A percentile compares a stretch with the other conserved stretches of the same genome.
Conservation (phyloP, 2,888 invertebrate genomes). For the Ennomos erosarius region DNA sequence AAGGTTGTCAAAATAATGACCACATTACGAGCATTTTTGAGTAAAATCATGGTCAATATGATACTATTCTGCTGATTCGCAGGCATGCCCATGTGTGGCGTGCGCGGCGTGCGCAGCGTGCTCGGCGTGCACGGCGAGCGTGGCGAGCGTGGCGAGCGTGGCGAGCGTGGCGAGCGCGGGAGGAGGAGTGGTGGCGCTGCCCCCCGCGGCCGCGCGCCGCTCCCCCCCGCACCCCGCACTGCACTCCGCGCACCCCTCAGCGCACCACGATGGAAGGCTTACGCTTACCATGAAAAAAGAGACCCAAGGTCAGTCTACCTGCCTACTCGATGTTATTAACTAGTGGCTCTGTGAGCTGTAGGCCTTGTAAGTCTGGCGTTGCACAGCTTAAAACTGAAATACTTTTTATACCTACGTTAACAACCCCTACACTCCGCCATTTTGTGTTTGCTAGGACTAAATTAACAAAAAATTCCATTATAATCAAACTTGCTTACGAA, state of each 20-base stretch:
- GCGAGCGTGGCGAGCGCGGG: constrained; percentile 41
- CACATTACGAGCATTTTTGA: too few relatives aligned
- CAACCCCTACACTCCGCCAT: too few relatives aligned
- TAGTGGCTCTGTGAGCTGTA: too few relatives aligned
- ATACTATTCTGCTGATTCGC: background rate
- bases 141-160: constrained; percentile 48
- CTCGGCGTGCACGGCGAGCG: constrained; percentile 31
- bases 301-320: constrained; percentile 58
- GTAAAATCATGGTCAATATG: too few relatives aligned
- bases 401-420: too few relatives aligned
- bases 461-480: too few relatives aligned
- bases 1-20: too few relatives aligned
- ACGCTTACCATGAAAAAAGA: constrained; percentile 73
- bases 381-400: too few relatives aligned
- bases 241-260: constrained; percentile 7
- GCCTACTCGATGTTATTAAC: too few relatives aligned
- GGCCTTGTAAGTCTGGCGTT: too few relatives aligned
- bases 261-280: constrained; percentile 35
- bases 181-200: constrained; percentile 25
- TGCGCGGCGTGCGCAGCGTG: constrained; percentile 46
- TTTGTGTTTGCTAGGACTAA: too few relatives aligned
- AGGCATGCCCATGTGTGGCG: constrained; percentile 51
- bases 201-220: constrained; percentile 32
- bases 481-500: too few relatives aligned
- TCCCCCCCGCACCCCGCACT: constrained; percentile 20